These are phyloP conservation scores for Aphrophora alni DNA, from an alignment of 2,888 invertebrate genomes.

Conservation along the genomic window DNA sequence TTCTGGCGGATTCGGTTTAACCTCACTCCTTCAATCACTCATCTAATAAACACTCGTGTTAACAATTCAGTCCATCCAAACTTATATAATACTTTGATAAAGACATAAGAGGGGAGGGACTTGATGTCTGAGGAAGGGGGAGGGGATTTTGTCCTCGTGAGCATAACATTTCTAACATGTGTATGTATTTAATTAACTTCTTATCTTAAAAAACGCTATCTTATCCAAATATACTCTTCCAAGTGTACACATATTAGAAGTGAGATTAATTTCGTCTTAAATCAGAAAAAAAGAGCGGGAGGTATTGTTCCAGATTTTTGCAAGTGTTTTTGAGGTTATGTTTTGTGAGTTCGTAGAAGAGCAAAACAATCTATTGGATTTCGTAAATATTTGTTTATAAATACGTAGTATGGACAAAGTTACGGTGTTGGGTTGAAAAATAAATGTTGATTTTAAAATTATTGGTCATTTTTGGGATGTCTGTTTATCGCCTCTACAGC, in stretches of 20 bases:
- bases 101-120: not conserved
- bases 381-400: too few species aligned
- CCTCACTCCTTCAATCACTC: not conserved
- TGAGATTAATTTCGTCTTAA: not conserved
- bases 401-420: too few species aligned
- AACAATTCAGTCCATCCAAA: not conserved
- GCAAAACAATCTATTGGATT: too few species aligned
- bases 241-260: not conserved
- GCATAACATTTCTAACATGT: not conserved
- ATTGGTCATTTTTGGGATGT: too few species aligned
- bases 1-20: not conserved
- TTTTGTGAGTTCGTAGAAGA: too few species aligned
- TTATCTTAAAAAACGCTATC: not conserved
- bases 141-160: not conserved
- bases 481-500: too few species aligned
- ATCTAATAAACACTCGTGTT: not conserved
- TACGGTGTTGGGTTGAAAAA: too few species aligned
- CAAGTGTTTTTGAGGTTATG: too few species aligned
- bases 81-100: constrained; percentile 2
- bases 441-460: too few species aligned
- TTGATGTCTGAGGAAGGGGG: not conserved
- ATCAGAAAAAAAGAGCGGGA: not conserved
- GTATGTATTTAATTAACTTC: not conserved
- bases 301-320: too few species aligned
- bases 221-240: constrained; percentile 4